Evolutionary conservation across 1,140 invertebrate genomes (phyloP), one percentile per base, ranked within the genome.

Genomic region (Watersipora subatra): DNA sequence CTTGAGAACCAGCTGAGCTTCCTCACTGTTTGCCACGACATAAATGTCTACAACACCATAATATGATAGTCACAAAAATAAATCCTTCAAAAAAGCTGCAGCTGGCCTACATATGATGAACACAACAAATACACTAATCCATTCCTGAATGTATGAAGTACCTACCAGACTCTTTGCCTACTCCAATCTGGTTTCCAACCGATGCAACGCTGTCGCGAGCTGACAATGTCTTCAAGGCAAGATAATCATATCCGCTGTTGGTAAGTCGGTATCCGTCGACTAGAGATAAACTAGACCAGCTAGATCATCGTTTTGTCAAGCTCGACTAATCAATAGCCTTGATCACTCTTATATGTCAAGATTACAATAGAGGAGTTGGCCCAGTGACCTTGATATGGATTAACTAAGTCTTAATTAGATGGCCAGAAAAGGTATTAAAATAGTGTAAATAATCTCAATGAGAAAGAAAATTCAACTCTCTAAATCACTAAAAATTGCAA

Each of bases 181-280:
- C 90, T 46, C 96, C 97, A 76, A 99, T 98, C 82, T 99, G 94
- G 81, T 93, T 97, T 12, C 97, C 97, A 82, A 99, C 92, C 17
- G 88, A 91, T 57, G 83, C 81, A 17, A 99, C 83, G 2, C 88
- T 84, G 69, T 86, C 87, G 62, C 91, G 84, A 65, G 88, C 84
- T 0, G 88, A 85, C 0, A 99, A 79, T 0, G 89, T 88, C 77
- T 95, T 93, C 1, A 99, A 79, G 0, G 95, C 93, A 55, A 99
- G 83, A 80, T 93, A 99, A 82, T 99, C 96, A 80, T 99, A 99
- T 0, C 97, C 97, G 57, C 86, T 80, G 80, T 96, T 95, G 2
- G 95, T 99, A 17, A 99, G 82, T 57, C 96, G 84, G 81, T 95
- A 99, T 0, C 97, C 97, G 83, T 97, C 69, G 57, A 72, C 78